Conservation (phyloP, 1,140 invertebrate species). For the Drosophila saltans region DNA sequence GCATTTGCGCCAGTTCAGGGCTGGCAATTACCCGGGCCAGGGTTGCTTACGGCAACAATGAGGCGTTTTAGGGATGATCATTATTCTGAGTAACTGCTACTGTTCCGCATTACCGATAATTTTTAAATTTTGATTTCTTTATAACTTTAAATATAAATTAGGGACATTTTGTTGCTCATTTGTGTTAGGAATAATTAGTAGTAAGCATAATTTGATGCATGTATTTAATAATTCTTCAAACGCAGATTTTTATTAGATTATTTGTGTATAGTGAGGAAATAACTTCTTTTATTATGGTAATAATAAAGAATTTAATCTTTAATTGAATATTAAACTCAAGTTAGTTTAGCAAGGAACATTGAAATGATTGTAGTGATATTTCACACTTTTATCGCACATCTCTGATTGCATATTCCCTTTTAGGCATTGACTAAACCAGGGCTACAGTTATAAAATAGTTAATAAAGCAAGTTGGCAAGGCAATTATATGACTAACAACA, state of each 20-base stretch:
- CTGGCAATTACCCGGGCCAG: slow-evolving; percentile 28
- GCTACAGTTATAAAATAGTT: background rate
- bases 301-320: no score
- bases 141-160: background rate
- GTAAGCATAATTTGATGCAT: no score
- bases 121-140: background rate
- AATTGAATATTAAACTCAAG: no score
- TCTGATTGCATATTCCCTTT: background rate
- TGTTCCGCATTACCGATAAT: background rate
- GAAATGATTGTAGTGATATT: background rate
- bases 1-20: slow-evolving; percentile 48
- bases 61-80: slow-evolving; percentile 22
- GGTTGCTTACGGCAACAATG: slow-evolving; percentile 12
- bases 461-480: slow-evolving; percentile 1
- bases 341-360: no score
- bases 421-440: background rate
- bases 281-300: no score
- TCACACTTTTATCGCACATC: background rate
- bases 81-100: background rate
- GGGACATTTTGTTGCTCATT: no score
- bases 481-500: slow-evolving; percentile 5
- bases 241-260: no score
- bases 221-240: no score
- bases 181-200: no score
- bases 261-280: no score